phyloP scores from a whole-genome alignment of 1,140 invertebrate species.

The Chymomyza costata region DNA sequence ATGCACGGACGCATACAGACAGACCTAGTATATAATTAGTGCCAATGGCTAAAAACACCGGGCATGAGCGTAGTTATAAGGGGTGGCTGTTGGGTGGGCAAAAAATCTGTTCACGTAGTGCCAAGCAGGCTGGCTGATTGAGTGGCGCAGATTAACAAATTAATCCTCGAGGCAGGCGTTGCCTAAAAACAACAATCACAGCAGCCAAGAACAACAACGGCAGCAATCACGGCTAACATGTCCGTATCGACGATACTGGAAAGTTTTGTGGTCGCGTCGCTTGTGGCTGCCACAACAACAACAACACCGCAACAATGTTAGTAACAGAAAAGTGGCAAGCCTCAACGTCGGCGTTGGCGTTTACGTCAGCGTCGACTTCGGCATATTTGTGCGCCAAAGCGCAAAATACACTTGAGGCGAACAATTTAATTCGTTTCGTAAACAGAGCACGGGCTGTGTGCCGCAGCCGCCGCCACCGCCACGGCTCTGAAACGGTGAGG shows the following conservation, averaged over 20 bases:
- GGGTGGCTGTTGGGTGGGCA: conserved; percentile 34
- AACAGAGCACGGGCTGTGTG: conserved; percentile 53
- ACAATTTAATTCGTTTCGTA: conserved; percentile 72
- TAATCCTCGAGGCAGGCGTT: conserved; percentile 33
- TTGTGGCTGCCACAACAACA: neutral
- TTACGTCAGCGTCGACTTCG: conserved; percentile 10
- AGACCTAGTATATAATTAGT: conserved; percentile 56
- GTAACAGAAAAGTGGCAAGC: neutral
- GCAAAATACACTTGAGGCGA: conserved; percentile 66
- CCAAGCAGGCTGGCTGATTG: conserved; percentile 45
- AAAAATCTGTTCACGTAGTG: conserved; percentile 6
- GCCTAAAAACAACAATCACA: conserved; percentile 11
- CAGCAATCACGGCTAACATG: conserved; percentile 25
- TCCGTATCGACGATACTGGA: too few relatives aligned
- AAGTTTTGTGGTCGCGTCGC: neutral
- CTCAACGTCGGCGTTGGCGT: neutral
- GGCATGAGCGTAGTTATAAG: too few relatives aligned
- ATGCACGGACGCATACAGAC: conserved; percentile 16
- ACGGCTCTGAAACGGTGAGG: too few relatives aligned
- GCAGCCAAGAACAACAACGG: conserved; percentile 1
- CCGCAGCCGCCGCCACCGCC: conserved; percentile 7
- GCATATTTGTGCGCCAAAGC: conserved; percentile 57
- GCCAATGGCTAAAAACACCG: conserved; percentile 43
- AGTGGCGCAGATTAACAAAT: conserved; percentile 68
- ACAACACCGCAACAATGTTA: neutral